Evolutionary conservation across 35 echinoderm and acorn worm genomes (phyloP).

Genomic region (Antedon bifida): DNA sequence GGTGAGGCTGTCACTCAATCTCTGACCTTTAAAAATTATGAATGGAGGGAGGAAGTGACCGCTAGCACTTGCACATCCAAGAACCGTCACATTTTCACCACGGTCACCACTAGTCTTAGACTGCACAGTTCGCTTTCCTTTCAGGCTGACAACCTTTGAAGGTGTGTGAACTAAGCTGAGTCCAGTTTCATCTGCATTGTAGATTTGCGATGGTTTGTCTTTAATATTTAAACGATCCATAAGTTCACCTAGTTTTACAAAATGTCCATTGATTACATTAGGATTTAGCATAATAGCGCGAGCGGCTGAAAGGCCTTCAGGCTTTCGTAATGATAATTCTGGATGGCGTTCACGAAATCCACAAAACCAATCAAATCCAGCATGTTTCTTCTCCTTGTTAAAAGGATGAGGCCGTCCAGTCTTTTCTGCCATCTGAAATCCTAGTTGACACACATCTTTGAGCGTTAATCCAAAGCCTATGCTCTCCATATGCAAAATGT

Average conservation of each 20-base stretch:
- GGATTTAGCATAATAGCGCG: conserved; percentile 22
- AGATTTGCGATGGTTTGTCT: conserved; percentile 17
- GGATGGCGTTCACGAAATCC: conserved; percentile 9
- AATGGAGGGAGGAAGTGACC: conserved; percentile 16
- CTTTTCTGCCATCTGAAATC: conserved; percentile 17
- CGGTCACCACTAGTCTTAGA: conserved; percentile 26
- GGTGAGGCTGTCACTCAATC: neutral
- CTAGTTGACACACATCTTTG: conserved; percentile 18
- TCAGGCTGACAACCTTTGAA: conserved; percentile 6
- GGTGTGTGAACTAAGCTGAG: conserved; percentile 8
- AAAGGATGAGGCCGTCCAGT: conserved; percentile 12
- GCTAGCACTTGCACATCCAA: conserved; percentile 17
- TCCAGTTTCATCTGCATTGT: conserved; percentile 31
- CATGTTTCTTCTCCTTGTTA: conserved; percentile 33
- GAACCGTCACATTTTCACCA: conserved; percentile 34
- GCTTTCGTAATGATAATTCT: neutral
- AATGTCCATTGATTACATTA: conserved; percentile 15
- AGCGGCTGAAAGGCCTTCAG: conserved; percentile 23
- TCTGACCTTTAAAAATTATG: neutral
- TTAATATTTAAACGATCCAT: neutral
- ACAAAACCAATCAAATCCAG: conserved; percentile 20
- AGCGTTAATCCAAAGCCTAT: no score
- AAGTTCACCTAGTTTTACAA: conserved; percentile 8
- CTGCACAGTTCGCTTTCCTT: conserved; percentile 25
- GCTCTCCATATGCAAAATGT: no score